Evolutionary conservation across 2,797 vertebrate species (phyloP).

Genomic region (Melanotaenia parkinsoni): DNA sequence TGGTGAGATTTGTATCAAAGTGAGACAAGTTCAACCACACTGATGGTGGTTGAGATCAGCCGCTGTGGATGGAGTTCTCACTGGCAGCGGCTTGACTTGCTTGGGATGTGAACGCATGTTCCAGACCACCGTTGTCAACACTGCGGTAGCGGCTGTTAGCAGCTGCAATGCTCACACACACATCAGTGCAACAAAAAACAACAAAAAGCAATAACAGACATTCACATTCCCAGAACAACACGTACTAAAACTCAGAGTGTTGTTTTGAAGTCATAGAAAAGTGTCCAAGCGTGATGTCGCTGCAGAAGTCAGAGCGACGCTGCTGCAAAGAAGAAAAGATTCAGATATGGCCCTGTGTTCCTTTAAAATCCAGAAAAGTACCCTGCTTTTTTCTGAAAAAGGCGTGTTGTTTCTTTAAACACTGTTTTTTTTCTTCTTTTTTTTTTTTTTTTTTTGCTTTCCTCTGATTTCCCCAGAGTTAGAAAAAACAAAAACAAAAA

Average conservation of each 20-base stretch:
- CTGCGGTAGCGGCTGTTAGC: slow-evolving; percentile 12
- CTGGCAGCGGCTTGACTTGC: slow-evolving; percentile 12
- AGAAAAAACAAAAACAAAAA: slow-evolving; percentile 34
- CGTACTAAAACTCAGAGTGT: slow-evolving; percentile 47
- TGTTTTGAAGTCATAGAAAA: slow-evolving; percentile 74
- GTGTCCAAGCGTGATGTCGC: slow-evolving; percentile 57
- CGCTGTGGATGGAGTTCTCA: slow-evolving; percentile 3
- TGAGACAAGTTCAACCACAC: slow-evolving; percentile 24
- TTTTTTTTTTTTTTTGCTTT: slow-evolving; percentile 37
- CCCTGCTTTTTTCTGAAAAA: slow-evolving; percentile 84
- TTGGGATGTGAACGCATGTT: slow-evolving; percentile 5
- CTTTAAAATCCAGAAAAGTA: slow-evolving; percentile 83
- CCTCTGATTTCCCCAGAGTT: slow-evolving; percentile 51
- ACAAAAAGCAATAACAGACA: slow-evolving; percentile 30
- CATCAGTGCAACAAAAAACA: background rate
- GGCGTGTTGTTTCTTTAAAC: slow-evolving; percentile 71
- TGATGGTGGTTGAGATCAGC: slow-evolving; percentile 30
- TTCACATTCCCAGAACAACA: slow-evolving; percentile 41
- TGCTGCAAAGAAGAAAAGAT: slow-evolving; percentile 51
- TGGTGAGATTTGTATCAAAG: slow-evolving; percentile 23
- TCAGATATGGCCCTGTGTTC: slow-evolving; percentile 86
- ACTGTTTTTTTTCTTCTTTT: slow-evolving; percentile 42
- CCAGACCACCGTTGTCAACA: slow-evolving; percentile 18
- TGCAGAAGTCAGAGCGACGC: slow-evolving; percentile 48
- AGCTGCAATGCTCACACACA: background rate